phyloP scores from a whole-genome alignment of 92 coral and sea anemone genomes.

The Phenganax marumi region DNA sequence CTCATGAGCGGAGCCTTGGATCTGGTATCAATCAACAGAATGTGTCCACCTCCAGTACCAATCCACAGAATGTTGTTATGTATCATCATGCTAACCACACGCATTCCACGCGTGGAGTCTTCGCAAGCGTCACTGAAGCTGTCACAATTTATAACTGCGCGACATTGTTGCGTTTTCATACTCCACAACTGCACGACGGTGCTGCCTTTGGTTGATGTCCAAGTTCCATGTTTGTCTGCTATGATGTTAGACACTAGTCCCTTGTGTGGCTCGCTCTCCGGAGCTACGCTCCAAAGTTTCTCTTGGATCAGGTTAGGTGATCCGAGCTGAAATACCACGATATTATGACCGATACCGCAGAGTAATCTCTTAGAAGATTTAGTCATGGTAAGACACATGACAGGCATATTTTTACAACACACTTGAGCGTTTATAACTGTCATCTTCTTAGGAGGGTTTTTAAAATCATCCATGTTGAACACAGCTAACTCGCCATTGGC shows the following conservation, averaged over 20 bases:
- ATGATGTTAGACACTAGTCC: conserved; percentile 81
- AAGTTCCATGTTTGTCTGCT: conserved; percentile 66
- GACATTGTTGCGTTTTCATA: conserved; percentile 52
- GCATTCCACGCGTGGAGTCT: conserved; percentile 64
- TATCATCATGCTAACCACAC: conserved; percentile 78
- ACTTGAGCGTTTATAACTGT: conserved; percentile 29
- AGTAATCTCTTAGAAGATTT: conserved; percentile 57
- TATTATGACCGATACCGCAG: conserved; percentile 85
- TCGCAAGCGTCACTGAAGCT: conserved; percentile 56
- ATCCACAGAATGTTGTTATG: conserved; percentile 74
- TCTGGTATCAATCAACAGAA: conserved; percentile 71
- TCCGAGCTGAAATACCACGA: conserved; percentile 61
- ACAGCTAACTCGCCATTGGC: conserved; percentile 82
- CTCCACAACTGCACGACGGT: conserved; percentile 80
- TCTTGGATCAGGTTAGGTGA: conserved; percentile 47
- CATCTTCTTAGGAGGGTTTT: conserved; percentile 22
- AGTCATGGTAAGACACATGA: conserved; percentile 69
- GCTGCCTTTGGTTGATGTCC: conserved; percentile 81
- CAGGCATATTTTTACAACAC: conserved; percentile 53
- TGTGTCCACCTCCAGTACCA: conserved; percentile 90
- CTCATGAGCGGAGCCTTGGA: conserved; percentile 68
- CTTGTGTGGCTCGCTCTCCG: conserved; percentile 53
- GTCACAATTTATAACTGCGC: conserved; percentile 73
- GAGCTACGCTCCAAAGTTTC: conserved; percentile 74
- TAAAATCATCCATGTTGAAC: conserved; percentile 56